Conservation (phyloP, 2,888 invertebrate genomes). For the Panorpa germanica region DNA sequence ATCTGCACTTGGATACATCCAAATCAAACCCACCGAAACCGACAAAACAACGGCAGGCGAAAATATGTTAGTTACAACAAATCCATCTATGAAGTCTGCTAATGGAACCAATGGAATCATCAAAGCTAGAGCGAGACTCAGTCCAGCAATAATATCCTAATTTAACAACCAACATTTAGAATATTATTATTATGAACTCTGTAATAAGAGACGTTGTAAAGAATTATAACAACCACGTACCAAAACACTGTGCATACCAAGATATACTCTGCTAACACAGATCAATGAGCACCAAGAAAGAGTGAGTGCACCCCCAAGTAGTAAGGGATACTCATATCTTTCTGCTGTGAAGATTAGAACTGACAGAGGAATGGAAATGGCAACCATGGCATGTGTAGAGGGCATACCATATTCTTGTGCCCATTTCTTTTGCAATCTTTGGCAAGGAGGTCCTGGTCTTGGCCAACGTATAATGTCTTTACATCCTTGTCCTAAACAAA, state of each 20-base stretch:
- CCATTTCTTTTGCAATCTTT: constrained; percentile 73
- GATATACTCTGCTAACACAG: constrained; percentile 68
- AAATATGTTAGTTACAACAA: constrained; percentile 43
- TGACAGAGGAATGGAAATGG: constrained; percentile 72
- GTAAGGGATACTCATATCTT: constrained; percentile 52
- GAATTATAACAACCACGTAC: constrained; percentile 29
- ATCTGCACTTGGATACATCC: constrained; percentile 64
- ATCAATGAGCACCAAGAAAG: constrained; percentile 55
- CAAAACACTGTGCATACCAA: constrained; percentile 86
- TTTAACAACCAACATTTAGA: constrained; percentile 17
- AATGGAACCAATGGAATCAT: constrained; percentile 56
- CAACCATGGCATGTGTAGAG: constrained; percentile 87
- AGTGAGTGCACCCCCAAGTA: constrained; percentile 36
- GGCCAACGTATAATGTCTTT: constrained; percentile 82
- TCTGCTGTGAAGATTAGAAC: constrained; percentile 62
- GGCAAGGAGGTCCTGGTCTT: constrained; percentile 68
- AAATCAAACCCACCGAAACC: constrained; percentile 44
- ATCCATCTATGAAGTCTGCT: constrained; percentile 53
- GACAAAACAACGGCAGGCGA: constrained; percentile 43
- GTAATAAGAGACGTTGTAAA: constrained; percentile 7
- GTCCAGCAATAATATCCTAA: constrained; percentile 69
- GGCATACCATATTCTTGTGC: constrained; percentile 89
- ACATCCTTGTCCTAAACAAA: constrained; percentile 52
- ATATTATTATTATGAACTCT: constrained; percentile 7
- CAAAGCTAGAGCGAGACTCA: constrained; percentile 43